These are phyloP conservation scores for Cliona cf. orientalis DNA, from an alignment of 37 sponge, comb jelly and placozoan genomes.

Conservation along the genomic window DNA sequence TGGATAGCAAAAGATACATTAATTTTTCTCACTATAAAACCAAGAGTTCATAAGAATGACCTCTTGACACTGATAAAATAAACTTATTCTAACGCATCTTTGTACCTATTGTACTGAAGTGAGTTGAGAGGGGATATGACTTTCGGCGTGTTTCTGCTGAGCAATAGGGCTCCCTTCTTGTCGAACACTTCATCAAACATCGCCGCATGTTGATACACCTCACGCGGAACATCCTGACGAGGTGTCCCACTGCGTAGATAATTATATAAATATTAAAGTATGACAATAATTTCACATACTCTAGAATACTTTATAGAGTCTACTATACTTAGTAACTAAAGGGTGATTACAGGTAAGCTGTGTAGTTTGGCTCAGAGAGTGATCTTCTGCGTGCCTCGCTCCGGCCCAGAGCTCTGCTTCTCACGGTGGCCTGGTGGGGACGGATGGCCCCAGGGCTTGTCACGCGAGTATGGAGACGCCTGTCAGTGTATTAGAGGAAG, in stretches of 20 bases:
- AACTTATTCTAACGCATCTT: background rate
- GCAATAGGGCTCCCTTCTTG: constrained; percentile 64
- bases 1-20: constrained; percentile 8
- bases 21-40: background rate
- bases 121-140: constrained; percentile 62
- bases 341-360: constrained; percentile 80
- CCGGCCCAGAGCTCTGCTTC: background rate
- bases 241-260: constrained; percentile 71
- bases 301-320: no score
- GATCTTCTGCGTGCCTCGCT: constrained; percentile 13
- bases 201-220: constrained; percentile 79
- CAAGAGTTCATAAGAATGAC: background rate
- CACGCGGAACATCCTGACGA: constrained; percentile 82
- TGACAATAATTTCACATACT: no score
- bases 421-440: constrained; percentile 35
- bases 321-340: no score
- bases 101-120: constrained; percentile 68
- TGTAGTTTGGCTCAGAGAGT: constrained; percentile 74
- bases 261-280: no score
- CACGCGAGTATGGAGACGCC: constrained; percentile 56
- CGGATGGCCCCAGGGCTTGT: constrained; percentile 69
- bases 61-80: background rate
- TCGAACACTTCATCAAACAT: constrained; percentile 94
- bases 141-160: constrained; percentile 66
- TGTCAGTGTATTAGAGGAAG: background rate